Evolutionary conservation across 1,140 invertebrate genomes (phyloP), one percentile per base, ranked within the genome.

Genomic region (Atta texana): DNA sequence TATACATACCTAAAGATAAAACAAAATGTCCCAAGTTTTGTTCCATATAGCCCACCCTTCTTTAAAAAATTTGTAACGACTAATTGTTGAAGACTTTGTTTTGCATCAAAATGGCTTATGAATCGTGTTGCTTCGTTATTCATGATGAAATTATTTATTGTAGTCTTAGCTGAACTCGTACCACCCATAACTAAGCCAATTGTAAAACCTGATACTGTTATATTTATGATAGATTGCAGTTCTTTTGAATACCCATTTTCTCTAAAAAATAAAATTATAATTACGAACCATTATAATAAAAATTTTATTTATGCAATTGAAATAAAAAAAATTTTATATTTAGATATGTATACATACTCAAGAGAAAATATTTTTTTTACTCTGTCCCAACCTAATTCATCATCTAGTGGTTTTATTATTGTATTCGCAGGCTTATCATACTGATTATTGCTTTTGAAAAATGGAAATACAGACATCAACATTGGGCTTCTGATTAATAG

Each of bases 101-200:
- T 97, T 3, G 97, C 97, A 86, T 97, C 95, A 12, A 96, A 93
- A 68, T 97, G 97, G 81, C 95, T 96, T 64, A 94, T 93, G 93
- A 97, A 98, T 10, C 95, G 94, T 44, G 97, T 96, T 10, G 97
- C 97, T 94, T 97, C 95, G 95, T 98, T 98, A 71, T 96, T 97
- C 92, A 96, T 96, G 88, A 97, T 96, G 89, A 98, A 98, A 76
- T 96, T 95, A n/a, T 96, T 63, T 88, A 97, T 97, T 24, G 97
- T 96, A 2, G 91, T 89, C 90, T 95, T 95, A n/a, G 96, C 96
- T 88, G 95, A 92, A 16, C 94, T 89, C 88, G 97, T 92, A 68
- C 97, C 97, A 53, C 97, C 97, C 87, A 97, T 95, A 28, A 96
- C 86, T 1, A 93, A 96, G 63, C 97, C 97, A 61, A 96, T 57